Evolutionary conservation across 35 echinoderm and acorn worm species (phyloP).

Genomic region (Heliocidaris erythrogramma): DNA sequence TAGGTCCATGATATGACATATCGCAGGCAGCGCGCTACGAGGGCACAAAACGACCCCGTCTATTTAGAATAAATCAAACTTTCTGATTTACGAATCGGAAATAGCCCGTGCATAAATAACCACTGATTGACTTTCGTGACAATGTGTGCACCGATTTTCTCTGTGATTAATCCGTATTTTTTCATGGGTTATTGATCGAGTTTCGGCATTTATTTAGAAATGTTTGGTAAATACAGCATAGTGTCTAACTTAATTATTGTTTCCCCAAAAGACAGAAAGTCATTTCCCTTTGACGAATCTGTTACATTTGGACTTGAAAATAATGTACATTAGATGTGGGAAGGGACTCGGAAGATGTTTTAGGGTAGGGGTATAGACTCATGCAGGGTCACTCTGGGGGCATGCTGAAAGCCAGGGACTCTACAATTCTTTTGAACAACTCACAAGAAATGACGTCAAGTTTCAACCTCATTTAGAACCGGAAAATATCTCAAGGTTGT

Average conservation of each 20-base stretch:
- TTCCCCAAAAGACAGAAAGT: neutral
- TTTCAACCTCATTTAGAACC: no score
- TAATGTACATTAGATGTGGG: neutral
- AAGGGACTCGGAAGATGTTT: no score
- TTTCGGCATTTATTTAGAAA: neutral
- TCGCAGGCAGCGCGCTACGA: neutral
- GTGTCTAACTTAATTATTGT: neutral
- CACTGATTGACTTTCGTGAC: slow-evolving; percentile 13
- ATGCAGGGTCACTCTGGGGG: no score
- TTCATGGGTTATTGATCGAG: neutral
- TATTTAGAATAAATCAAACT: slow-evolving; percentile 35
- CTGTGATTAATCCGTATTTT: neutral
- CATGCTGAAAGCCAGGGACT: no score
- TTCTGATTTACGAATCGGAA: slow-evolving; percentile 35
- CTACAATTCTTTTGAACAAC: no score
- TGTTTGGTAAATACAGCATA: neutral
- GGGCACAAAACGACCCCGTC: slow-evolving; percentile 3
- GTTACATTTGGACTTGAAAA: neutral
- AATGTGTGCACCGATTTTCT: neutral
- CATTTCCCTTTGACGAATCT: neutral
- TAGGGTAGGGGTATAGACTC: no score
- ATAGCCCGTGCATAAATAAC: slow-evolving; percentile 37
- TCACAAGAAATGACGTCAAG: no score
- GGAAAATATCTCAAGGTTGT: no score
- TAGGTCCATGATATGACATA: neutral